A percentile compares a stretch with the other conserved stretches of the same genome.
phyloP scores from a whole-genome alignment of 2,797 vertebrate genomes.

The Enteromius fasciolatus region DNA sequence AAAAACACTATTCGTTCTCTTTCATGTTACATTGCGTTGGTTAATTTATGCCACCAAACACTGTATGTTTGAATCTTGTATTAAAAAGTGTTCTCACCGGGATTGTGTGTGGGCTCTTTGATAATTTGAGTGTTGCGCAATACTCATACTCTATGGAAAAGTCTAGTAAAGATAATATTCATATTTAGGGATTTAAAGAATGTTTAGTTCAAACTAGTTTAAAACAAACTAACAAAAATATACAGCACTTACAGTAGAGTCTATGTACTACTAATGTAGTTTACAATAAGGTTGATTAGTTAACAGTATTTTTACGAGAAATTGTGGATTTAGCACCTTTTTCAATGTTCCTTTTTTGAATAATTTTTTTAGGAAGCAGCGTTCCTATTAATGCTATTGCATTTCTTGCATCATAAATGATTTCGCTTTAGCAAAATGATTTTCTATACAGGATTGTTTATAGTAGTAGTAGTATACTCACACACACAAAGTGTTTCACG shows the following conservation, averaged over 20 bases:
- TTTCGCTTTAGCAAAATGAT: background rate
- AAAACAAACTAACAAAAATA: background rate
- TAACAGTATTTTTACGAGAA: too few relatives aligned
- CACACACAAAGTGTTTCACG: background rate
- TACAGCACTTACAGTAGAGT: too few relatives aligned
- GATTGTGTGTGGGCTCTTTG: conserved; percentile 55
- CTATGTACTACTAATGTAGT: too few relatives aligned
- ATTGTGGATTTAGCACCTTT: too few relatives aligned
- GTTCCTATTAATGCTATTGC: background rate
- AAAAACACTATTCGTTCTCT: conserved; percentile 59
- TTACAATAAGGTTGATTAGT: too few relatives aligned
- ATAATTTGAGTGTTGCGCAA: background rate
- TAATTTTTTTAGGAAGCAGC: background rate
- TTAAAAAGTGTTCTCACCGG: conserved; percentile 77
- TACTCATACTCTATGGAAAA: too few relatives aligned
- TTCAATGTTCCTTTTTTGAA: too few relatives aligned
- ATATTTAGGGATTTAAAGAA: background rate
- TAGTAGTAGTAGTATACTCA: background rate
- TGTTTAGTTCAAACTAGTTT: background rate
- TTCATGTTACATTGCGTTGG: conserved; percentile 67
- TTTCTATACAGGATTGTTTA: background rate
- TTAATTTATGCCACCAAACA: conserved; percentile 74
- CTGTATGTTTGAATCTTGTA: conserved; percentile 76
- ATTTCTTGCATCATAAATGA: too few relatives aligned
- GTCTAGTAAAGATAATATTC: background rate